Evolutionary conservation across 2,888 invertebrate species (phyloP), one percentile per base, ranked within the genome.

Genomic region (Ectobius pallidus): DNA sequence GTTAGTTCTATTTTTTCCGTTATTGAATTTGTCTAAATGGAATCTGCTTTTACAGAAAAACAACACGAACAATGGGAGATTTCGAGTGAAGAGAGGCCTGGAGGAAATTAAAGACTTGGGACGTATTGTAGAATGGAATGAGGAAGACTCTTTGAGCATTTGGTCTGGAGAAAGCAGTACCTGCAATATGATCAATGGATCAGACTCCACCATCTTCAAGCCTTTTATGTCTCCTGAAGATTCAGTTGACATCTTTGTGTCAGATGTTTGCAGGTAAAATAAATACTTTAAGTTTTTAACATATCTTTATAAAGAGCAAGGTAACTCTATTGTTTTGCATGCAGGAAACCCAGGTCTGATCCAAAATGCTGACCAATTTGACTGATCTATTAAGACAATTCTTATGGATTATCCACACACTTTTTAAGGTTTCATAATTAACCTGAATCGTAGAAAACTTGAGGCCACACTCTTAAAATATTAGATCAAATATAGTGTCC

Each of bases 41-140:
- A n/a, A n/a, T n/a, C n/a, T n/a, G n/a, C n/a, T n/a, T n/a, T 78
- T 78, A 52, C 76, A 90, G 89, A 80, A 86, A 75, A 90, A 89
- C 78, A 80, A 78, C 16, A 84, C 87, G 0, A 81, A 82, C 25
- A 78, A 84, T 0, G 89, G 89, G 0, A 88, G 89, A 0, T 87
- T 83, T 78, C 85, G 85, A 55, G 85, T 88, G 79, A 82, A 84
- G 2, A 84, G 88, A 0, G 90, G 89, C 0, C 79, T 83, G 0
- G 81, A 85, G 39, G 82, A 88, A 78, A 77, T 86, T 0, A 80
- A 80, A 0, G 83, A 84, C 0, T 75, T 87, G 1, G 89, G 89
- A 0, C 81, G 85, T 74, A 84, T 87, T 2, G 81, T 85, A 0
- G 80, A 84, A 0, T 88, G 84, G 78, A 82, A 85, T 63, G 82